Evolutionary conservation across 2,888 invertebrate genomes (phyloP).

Genomic region (Cloeon dipterum): DNA sequence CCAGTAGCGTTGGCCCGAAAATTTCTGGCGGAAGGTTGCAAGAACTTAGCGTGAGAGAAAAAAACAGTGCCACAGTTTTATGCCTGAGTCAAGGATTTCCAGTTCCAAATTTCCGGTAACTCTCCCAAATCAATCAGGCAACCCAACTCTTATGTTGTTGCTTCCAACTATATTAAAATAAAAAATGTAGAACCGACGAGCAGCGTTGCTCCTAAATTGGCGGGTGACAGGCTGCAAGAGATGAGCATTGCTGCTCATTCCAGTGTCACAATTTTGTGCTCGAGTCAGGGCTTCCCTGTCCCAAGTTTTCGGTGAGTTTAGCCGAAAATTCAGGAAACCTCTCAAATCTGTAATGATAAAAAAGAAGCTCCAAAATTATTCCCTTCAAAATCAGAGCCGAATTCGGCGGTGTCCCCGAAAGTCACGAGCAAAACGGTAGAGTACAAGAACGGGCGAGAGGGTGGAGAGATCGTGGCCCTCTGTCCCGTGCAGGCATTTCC

Average conservation of each 20-base stretch:
- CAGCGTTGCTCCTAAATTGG: conserved; percentile 10
- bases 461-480: conserved; percentile 16
- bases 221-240: conserved; percentile 18
- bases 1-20: conserved; percentile 40
- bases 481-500: conserved; percentile 57
- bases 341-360: background rate
- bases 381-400: conserved; percentile 11
- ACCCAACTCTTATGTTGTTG: too few relatives aligned
- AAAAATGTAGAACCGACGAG: conserved; percentile 10
- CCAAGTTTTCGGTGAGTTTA: conserved; percentile 16
- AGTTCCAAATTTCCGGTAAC: conserved; percentile 12
- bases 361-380: background rate
- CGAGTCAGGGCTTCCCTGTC: conserved; percentile 19
- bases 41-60: conserved; percentile 6
- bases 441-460: conserved; percentile 10
- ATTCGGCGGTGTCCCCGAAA: conserved; percentile 12
- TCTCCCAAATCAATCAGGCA: conserved; percentile 3
- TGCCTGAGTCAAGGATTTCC: conserved; percentile 12
- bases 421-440: conserved; percentile 12
- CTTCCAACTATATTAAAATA: background rate
- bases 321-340: background rate
- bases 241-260: conserved; percentile 15
- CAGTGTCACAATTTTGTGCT: conserved; percentile 12
- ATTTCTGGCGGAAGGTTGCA: conserved; percentile 28
- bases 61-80: conserved; percentile 8